phyloP scores from a whole-genome alignment of 2,797 vertebrate genomes.

The Trachops cirrhosus region DNA sequence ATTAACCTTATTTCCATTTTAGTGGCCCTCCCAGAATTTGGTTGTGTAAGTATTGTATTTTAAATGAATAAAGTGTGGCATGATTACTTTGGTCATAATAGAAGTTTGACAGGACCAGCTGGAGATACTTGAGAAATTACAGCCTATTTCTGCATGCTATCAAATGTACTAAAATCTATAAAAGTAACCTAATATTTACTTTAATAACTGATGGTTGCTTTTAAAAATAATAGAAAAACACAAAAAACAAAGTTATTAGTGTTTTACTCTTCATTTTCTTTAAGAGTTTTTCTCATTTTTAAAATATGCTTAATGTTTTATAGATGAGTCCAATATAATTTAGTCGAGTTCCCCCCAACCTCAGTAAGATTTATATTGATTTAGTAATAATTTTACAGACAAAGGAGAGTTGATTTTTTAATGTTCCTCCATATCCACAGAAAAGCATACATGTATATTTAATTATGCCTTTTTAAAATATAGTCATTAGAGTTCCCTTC shows the following conservation, averaged over 20 bases:
- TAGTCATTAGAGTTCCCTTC: neutral
- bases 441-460: neutral
- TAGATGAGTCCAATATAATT: neutral
- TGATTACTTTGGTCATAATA: neutral
- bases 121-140: neutral
- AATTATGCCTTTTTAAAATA: neutral
- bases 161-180: neutral
- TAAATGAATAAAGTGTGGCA: neutral
- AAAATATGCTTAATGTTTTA: neutral
- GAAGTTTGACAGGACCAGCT: neutral
- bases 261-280: neutral
- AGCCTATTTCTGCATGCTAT: neutral
- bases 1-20: neutral
- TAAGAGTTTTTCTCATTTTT: neutral
- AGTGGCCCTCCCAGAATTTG: neutral
- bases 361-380: neutral
- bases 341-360: neutral
- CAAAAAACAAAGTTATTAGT: neutral
- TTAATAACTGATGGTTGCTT: neutral
- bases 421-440: neutral
- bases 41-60: neutral
- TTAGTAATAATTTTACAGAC: neutral
- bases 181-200: neutral
- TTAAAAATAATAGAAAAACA: neutral
- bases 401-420: neutral